Evolutionary conservation across 2,113 vertebrate genomes (phyloP), one percentile per base, ranked within the genome.

Genomic region (Anoplopoma fimbria): DNA sequence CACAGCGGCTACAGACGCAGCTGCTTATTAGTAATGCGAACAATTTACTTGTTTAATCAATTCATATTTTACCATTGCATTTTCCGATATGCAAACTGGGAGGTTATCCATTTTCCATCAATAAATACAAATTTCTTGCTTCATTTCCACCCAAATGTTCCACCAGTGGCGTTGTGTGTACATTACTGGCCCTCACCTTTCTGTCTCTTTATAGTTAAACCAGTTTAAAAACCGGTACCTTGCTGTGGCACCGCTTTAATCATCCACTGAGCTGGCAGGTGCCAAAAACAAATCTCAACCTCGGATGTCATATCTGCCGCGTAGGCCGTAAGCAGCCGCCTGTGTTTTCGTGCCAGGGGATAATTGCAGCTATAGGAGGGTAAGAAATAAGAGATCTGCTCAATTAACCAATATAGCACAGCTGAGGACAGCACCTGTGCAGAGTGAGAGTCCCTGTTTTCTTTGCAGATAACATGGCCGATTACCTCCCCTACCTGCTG

Each of bases 391-490:
- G 89, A 93, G 95, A 89, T 95, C 89, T 92, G 94, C 94, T 95
- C 94, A 95, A 95, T 95, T 95, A 95, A 93, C 78, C 95, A 92
- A 94, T 93, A 83, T 81, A 87, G 91, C 85, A 69, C 94, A 95
- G 93, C 93, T 94, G 93, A 95, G 90, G 88, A 91, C 93, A 82
- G 92, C 95, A 95, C 95, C 95, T 96, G 95, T 93, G 94, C 91
- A 88, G 80, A 87, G 61, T 74, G 82, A n/a, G 73, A 87, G 84
- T 62, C 83, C 80, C 80, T 34, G 77, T 2, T 55, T 57, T 49
- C 79, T 67, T 81, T 69, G 84, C 89, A 82, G 87, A 90, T 90
- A 93, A 91, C 92, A 94, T 82, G 93, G 91, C 88, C 94, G 94
- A 94, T 95, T 95, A 94, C 83, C 88, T 58, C 77, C 38, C 76